These are phyloP conservation scores for Neomorphus geoffroyi DNA, from an alignment of 2,797 vertebrate genomes.

Conservation along the genomic window DNA sequence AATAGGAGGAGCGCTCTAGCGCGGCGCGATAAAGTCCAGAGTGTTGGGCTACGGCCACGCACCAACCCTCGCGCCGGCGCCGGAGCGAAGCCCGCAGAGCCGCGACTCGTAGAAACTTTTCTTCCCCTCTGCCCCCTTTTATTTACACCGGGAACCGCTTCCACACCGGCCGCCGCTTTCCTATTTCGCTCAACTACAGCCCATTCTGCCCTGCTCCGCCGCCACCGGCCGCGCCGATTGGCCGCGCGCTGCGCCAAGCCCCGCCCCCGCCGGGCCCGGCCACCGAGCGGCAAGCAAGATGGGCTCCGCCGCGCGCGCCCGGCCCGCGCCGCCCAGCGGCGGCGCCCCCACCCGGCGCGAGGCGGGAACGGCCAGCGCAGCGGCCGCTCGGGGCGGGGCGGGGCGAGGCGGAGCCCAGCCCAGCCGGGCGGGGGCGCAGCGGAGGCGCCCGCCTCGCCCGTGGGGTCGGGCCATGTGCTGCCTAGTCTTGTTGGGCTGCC, in stretches of 20 bases:
- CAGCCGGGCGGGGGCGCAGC: not conserved
- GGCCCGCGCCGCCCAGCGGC: not conserved
- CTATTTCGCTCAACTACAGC: constrained; percentile 77
- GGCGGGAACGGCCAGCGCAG: not conserved
- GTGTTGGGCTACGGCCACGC: constrained; percentile 34
- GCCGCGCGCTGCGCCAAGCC: constrained; percentile 69
- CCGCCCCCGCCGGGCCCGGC: constrained; percentile 75
- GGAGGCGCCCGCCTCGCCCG: accelerated
- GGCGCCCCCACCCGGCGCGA: not conserved
- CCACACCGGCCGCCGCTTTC: constrained; percentile 73
- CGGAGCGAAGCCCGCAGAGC: constrained; percentile 35
- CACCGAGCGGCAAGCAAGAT: constrained; percentile 71
- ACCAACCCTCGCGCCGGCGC: constrained; percentile 35
- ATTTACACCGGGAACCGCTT: constrained; percentile 70
- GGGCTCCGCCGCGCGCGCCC: constrained; percentile 34
- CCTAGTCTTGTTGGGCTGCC: accelerated
- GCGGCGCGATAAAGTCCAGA: constrained; percentile 61
- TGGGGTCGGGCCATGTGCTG: accelerated
- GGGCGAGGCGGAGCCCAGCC: not conserved
- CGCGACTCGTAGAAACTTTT: constrained; percentile 72
- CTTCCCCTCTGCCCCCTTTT: constrained; percentile 45
- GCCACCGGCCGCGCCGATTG: constrained; percentile 77
- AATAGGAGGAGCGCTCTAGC: constrained; percentile 65
- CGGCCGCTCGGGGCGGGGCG: not conserved
- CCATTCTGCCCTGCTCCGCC: constrained; percentile 80